Conservation (phyloP, 2,888 invertebrate species). For the Strigamia maritima region DNA sequence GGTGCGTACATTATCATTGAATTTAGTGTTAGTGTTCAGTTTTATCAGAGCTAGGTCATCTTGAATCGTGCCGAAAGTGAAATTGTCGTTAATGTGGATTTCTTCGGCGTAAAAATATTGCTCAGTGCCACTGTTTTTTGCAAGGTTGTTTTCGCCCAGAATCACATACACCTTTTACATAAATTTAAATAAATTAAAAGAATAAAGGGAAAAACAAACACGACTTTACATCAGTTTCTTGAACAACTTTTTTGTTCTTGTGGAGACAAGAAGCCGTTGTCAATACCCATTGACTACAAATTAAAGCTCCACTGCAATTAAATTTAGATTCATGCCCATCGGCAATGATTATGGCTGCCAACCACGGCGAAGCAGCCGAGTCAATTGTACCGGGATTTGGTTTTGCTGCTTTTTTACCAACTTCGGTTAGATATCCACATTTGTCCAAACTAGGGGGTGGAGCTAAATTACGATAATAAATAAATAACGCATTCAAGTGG, state of each 20-base stretch:
- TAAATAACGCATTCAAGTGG: background rate
- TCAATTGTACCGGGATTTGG: background rate
- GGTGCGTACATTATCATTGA: background rate
- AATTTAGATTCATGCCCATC: background rate
- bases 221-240: background rate
- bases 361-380: background rate
- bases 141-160: background rate
- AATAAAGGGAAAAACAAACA: background rate
- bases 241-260: background rate
- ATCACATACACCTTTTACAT: background rate
- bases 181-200: background rate
- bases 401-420: background rate
- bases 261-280: background rate
- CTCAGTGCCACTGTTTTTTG: background rate
- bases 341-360: background rate
- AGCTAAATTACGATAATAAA: background rate
- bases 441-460: background rate
- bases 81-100: background rate
- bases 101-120: background rate
- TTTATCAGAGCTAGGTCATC: constrained; percentile 12
- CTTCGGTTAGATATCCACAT: background rate
- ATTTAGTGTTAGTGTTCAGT: background rate
- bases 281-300: constrained; percentile 1
- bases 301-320: background rate
- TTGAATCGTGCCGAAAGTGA: background rate